These are phyloP conservation scores for Neuroterus valhalla DNA, from an alignment of 1,140 invertebrate species.

Conservation along the genomic window DNA sequence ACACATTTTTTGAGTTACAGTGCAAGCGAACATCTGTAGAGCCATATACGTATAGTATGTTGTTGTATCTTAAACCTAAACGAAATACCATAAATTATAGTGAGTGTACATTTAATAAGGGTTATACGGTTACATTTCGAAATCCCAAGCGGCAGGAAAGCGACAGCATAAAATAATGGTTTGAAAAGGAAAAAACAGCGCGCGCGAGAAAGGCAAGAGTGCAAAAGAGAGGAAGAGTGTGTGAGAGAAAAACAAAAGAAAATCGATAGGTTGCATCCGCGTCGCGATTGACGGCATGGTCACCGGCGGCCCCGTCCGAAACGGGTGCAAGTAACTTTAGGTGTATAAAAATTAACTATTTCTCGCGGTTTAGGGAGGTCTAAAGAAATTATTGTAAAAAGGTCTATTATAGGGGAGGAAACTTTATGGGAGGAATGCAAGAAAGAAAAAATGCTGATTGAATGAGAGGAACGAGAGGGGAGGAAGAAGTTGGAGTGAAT, in stretches of 20 bases:
- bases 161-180: conserved; percentile 42
- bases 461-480: background rate
- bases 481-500: conserved; percentile 16
- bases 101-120: conserved; percentile 50
- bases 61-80: conserved; percentile 74
- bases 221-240: conserved; percentile 51
- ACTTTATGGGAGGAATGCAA: conserved; percentile 44
- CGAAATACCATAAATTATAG: conserved; percentile 49
- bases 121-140: conserved; percentile 55
- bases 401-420: conserved; percentile 55
- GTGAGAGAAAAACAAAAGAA: conserved; percentile 47
- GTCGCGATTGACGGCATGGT: conserved; percentile 54
- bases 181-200: conserved; percentile 43
- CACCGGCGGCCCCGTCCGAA: conserved; percentile 65
- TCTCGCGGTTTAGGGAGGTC: conserved; percentile 66
- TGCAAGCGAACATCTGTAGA: conserved; percentile 76
- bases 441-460: background rate
- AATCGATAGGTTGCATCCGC: conserved; percentile 48
- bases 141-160: conserved; percentile 55
- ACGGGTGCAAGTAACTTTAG: conserved; percentile 69
- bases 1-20: conserved; percentile 75
- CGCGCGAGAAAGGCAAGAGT: conserved; percentile 46
- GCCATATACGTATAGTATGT: conserved; percentile 76
- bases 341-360: conserved; percentile 66
- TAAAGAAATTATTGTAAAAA: conserved; percentile 71